Base-by-base conservation (phyloP, 2,888 invertebrate genomes). In the Maniola hyperantus region DNA sequence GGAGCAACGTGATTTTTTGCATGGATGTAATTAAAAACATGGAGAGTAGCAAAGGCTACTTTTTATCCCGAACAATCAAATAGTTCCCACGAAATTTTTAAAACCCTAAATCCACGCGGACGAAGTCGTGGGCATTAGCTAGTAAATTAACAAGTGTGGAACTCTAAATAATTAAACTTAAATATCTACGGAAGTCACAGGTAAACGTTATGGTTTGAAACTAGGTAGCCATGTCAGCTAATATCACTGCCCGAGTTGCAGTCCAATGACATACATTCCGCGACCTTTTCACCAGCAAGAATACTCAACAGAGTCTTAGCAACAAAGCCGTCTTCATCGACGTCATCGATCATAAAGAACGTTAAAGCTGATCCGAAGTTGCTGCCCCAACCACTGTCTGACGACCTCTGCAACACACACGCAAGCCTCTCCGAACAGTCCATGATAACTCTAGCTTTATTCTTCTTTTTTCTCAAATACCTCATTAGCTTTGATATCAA, bases 221-320 rank as follows among this genome's bases (percentile, higher is more conserved):
- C 50, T 51, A 34, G 36, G 18, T 33, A 54, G 77, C 77, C 74
- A 76, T 79, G 84, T 90, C 89, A 91, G 87, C 90, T 91, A 78
- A 91, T 85, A 79, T 91, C 85, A 74, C 87, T 81, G 74, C 90
- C 91, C 76, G 89, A 86, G 82, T 81, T 85, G 80, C 92, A 92
- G 75, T 90, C 89, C 70, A 91, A 76, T 76, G 89, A 83, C 89
- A 91, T 90, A 80, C 92, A 92, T 81, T 88, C 81, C 39, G 92
- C 90, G 74, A 92, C 87, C 78, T 89, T 85, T 76, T 89, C 86
- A 72, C 89, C 89, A 18, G 90, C 86, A 75, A 92, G 83, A 73
- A 89, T 79, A 72, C 85, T 84, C 74, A 91, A 78, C 76, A 92
- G 77, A 74, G 82, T 85, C 81, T 88, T 88, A 69, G 88, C 86